Evolutionary conservation across 2,888 invertebrate species (phyloP).

Genomic region (Dryococelus australis): DNA sequence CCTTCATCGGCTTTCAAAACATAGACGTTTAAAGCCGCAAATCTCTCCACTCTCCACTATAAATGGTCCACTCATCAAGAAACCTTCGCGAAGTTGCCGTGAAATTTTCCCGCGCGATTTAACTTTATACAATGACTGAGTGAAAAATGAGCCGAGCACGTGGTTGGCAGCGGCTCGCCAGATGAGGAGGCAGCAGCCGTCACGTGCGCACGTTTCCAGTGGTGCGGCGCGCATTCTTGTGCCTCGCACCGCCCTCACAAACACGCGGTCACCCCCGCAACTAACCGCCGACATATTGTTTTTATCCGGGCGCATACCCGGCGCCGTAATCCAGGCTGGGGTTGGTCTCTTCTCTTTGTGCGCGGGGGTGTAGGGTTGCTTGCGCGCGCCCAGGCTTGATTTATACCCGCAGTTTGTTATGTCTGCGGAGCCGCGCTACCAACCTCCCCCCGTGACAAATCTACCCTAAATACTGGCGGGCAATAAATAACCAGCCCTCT

Average conservation of each 20-base stretch:
- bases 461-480: conserved; percentile 34
- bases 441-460: conserved; percentile 31
- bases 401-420: conserved; percentile 16
- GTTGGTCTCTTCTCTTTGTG: neutral
- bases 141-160: too few species aligned
- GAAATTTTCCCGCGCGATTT: too few species aligned
- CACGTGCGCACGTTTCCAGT: too few species aligned
- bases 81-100: too few species aligned
- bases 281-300: neutral
- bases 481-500: neutral
- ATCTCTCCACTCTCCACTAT: too few species aligned
- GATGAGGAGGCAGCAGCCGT: too few species aligned
- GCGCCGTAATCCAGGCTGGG: neutral
- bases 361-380: neutral
- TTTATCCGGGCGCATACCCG: neutral
- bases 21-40: too few species aligned
- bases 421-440: neutral
- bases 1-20: too few species aligned
- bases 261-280: neutral
- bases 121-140: too few species aligned
- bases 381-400: neutral
- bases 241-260: neutral
- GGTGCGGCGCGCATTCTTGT: too few species aligned
- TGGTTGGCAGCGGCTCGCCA: too few species aligned
- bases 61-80: too few species aligned